These are phyloP conservation scores for Alethe diademata DNA, from an alignment of 2,113 vertebrate genomes.

Conservation along the genomic window DNA sequence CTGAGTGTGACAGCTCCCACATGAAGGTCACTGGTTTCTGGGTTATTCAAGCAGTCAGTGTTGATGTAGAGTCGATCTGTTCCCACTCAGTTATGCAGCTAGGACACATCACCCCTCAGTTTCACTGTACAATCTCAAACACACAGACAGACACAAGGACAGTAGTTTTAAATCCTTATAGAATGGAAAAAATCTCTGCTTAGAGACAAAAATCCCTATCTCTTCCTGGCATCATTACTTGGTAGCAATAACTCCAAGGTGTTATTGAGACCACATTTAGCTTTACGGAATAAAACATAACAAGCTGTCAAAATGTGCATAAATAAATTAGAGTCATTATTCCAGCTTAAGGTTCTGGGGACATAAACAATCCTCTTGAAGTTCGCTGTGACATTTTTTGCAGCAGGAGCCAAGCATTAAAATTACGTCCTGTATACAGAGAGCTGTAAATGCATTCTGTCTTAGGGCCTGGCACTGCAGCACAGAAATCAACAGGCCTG, in stretches of 20 bases:
- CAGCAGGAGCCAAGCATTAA: constrained; percentile 37
- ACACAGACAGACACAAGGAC: neutral
- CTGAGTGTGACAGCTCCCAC: neutral
- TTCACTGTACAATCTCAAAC: neutral
- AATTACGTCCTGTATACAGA: constrained; percentile 24
- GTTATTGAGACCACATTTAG: constrained; percentile 19
- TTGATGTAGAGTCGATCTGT: neutral
- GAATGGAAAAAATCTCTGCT: neutral
- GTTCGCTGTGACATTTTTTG: constrained; percentile 27
- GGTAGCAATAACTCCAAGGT: constrained; percentile 20
- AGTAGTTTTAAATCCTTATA: neutral
- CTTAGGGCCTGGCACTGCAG: neutral
- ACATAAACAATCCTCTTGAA: constrained; percentile 53
- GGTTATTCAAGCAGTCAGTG: neutral
- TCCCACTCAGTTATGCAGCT: neutral
- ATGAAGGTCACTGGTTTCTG: neutral
- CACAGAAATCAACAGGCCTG: constrained; percentile 19
- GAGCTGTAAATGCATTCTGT: constrained; percentile 40
- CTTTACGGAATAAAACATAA: constrained; percentile 45
- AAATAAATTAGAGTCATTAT: constrained; percentile 56
- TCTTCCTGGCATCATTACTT: neutral
- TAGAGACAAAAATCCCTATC: neutral
- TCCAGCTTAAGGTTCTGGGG: constrained; percentile 49
- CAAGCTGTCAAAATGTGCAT: constrained; percentile 48
- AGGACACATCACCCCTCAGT: neutral